Base-by-base conservation (phyloP, 2,113 vertebrate genomes). In the Anser cygnoides region DNA sequence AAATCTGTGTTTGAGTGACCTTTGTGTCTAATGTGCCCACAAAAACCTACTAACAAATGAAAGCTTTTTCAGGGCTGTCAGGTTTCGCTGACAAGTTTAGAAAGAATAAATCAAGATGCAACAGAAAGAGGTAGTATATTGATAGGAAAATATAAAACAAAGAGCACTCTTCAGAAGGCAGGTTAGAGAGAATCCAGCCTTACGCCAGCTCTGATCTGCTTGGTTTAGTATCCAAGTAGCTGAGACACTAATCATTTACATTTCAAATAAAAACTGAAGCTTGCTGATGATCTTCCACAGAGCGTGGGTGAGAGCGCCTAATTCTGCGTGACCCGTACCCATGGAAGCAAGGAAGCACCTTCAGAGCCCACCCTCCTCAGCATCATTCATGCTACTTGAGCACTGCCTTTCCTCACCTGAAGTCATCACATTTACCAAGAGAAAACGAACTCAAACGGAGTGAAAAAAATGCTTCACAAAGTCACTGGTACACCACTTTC, bases 1-100 rank as follows among this genome's bases (percentile, higher is more conserved):
- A 96, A 96, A 97, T 80, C 76, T 84, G 82, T 91, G 85, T 97
- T 97, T 77, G 84, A 87, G 81, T 87, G 96, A 94, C 65, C 66
- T 93, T 89, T 80, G 77, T 55, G 59, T 91, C 91, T 73, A 84
- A 76, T 26, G 65, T 66, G 72, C 21, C 88, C 77, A 90, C 80
- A 89, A 92, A 95, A 96, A 19, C 49, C 78, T 77, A 54, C 86
- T 75, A 87, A 75, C 68, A 81, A 93, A 88, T 66, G 72, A 94
- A 82, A 94, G 68, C 73, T 63, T 96, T 97, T 84, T 87, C 94
- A 91, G 92, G 92, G 46, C 95, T 96, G 70, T 95, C 82, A 92
- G 70, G 73, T 55, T 61, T 86, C 84, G 94, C 72, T 80, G 15
- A 75, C 88, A 93, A 95, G 28, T 89, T 83, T 91, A 84, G 52